phyloP scores from a whole-genome alignment of 2,888 invertebrate genomes.

The Hirtodrosophila duncani region DNA sequence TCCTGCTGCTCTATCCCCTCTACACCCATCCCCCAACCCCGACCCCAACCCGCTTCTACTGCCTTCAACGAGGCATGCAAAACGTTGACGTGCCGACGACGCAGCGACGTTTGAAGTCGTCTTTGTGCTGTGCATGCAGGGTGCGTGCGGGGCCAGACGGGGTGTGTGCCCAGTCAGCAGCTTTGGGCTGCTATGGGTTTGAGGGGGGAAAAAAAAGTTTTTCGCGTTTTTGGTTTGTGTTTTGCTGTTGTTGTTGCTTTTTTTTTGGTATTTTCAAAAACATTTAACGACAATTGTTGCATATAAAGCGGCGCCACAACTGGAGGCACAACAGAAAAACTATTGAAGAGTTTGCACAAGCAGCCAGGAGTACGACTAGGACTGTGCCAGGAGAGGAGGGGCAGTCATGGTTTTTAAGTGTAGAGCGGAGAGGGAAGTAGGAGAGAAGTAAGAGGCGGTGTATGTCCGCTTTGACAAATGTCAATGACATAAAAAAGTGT shows the following conservation, averaged over 20 bases:
- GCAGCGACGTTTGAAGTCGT: slow-evolving; percentile 69
- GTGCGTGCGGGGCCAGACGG: slow-evolving; percentile 14
- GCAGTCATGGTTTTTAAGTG: too few relatives aligned
- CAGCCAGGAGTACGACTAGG: too few relatives aligned
- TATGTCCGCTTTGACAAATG: too few relatives aligned
- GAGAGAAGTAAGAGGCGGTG: too few relatives aligned
- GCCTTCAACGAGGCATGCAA: slow-evolving; percentile 72
- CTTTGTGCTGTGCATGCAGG: slow-evolving; percentile 54
- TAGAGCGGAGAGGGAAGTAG: too few relatives aligned
- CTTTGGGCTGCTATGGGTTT: not conserved
- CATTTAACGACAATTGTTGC: slow-evolving; percentile 63
- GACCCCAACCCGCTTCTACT: slow-evolving; percentile 20
- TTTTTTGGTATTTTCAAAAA: slow-evolving; percentile 7
- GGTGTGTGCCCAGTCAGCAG: slow-evolving; percentile 2
- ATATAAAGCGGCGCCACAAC: slow-evolving; percentile 38
- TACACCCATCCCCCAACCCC: too few relatives aligned
- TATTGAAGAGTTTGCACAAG: too few relatives aligned
- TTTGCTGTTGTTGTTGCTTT: slow-evolving; percentile 1
- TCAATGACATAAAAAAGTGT: too few relatives aligned
- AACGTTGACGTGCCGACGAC: slow-evolving; percentile 70
- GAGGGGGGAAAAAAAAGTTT: slow-evolving; percentile 51
- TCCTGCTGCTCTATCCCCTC: slow-evolving; percentile 24
- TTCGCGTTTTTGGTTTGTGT: slow-evolving; percentile 48
- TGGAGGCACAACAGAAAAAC: not conserved
- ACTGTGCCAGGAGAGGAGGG: too few relatives aligned